Conservation (phyloP, 2,888 invertebrate genomes). For the Megastigmus dorsalis region DNA sequence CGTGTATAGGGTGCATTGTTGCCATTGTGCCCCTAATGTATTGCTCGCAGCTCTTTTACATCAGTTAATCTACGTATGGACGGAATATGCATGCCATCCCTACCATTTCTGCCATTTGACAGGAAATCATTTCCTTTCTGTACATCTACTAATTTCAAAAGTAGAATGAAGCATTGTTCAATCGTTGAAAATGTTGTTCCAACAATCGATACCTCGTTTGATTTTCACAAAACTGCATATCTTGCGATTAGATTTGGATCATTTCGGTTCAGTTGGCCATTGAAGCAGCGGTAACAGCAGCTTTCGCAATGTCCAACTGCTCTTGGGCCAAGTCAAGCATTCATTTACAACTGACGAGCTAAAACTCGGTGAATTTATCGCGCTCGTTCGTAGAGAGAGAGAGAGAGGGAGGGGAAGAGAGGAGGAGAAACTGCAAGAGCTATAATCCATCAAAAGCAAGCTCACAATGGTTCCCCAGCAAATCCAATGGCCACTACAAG, state of each 20-base stretch:
- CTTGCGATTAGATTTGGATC: no score
- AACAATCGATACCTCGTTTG: no score
- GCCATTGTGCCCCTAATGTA: conserved; percentile 17
- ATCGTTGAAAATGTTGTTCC: no score
- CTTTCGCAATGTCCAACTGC: background rate
- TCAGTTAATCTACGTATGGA: background rate
- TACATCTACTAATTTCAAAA: no score
- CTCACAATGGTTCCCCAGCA: conserved; percentile 5
- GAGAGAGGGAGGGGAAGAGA: no score
- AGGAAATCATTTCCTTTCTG: background rate
- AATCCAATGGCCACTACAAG: background rate
- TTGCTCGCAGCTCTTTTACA: conserved; percentile 9
- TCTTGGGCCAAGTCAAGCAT: background rate
- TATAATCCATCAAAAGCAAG: conserved; percentile 14
- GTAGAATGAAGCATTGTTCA: no score
- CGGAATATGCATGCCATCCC: background rate
- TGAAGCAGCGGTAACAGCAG: background rate
- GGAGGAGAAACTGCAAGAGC: background rate
- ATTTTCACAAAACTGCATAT: no score
- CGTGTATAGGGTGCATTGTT: background rate
- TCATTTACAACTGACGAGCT: conserved; percentile 4
- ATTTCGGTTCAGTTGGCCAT: background rate
- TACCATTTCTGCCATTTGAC: background rate
- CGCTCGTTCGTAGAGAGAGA: no score
- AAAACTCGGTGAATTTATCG: background rate